These are phyloP conservation scores for Lampris incognitus DNA, from an alignment of 2,113 vertebrate species.

Conservation along the genomic window DNA sequence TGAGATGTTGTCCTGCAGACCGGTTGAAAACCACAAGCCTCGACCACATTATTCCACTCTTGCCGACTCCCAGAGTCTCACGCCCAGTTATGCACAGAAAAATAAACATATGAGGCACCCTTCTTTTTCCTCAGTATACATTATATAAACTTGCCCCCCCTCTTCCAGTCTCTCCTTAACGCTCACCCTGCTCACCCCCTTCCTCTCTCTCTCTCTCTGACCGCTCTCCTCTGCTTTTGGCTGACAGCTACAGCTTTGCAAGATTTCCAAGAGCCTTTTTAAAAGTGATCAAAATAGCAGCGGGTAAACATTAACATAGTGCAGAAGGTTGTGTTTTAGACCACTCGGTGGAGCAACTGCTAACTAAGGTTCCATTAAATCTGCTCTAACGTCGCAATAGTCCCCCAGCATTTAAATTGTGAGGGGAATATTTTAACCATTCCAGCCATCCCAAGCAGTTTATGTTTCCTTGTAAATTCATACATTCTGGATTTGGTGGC, in stretches of 20 bases:
- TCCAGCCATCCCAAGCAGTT: neutral
- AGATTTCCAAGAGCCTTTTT: neutral
- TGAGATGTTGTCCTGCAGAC: conserved; percentile 38
- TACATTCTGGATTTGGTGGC: neutral
- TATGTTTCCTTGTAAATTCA: conserved; percentile 14
- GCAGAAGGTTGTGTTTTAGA: conserved; percentile 26
- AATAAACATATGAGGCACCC: neutral
- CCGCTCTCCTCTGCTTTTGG: conserved; percentile 31
- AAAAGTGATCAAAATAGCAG: conserved; percentile 43
- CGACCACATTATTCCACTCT: conserved; percentile 61
- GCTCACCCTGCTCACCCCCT: neutral
- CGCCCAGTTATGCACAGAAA: conserved; percentile 67
- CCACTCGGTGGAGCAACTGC: conserved; percentile 25
- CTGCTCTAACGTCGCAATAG: conserved; percentile 49
- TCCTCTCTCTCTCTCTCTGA: conserved; percentile 25
- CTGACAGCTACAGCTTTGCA: conserved; percentile 18
- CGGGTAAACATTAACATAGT: conserved; percentile 29
- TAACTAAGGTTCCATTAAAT: conserved; percentile 39
- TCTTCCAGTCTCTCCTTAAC: neutral
- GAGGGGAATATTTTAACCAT: conserved; percentile 20
- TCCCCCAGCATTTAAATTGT: neutral
- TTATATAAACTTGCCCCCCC: conserved; percentile 33
- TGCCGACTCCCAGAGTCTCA: conserved; percentile 61
- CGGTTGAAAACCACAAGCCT: conserved; percentile 63
- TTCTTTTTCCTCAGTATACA: neutral